Conservation (phyloP, 2,797 vertebrate species). For the Protonibea diacanthus region DNA sequence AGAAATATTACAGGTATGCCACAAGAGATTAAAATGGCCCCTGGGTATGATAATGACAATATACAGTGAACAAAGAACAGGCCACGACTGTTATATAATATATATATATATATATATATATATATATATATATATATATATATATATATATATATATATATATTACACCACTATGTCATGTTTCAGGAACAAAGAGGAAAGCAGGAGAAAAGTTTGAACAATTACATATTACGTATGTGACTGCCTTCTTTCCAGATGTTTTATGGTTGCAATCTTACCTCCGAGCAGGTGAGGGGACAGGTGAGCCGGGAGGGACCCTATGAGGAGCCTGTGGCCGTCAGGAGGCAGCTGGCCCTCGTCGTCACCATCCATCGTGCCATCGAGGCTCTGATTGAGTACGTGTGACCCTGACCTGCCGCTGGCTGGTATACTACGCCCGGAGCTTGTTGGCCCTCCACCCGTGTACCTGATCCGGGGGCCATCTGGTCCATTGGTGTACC, state of each 20-base stretch:
- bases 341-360: slow-evolving; percentile 77
- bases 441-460: slow-evolving; percentile 73
- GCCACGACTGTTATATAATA: neutral
- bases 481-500: slow-evolving; percentile 82
- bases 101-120: neutral
- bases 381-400: slow-evolving; percentile 83
- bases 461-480: slow-evolving; percentile 83
- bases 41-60: neutral
- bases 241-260: neutral
- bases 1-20: neutral
- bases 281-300: slow-evolving; percentile 94
- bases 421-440: slow-evolving; percentile 88
- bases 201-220: neutral
- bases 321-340: slow-evolving; percentile 89
- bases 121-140: neutral
- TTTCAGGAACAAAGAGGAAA: slow-evolving; percentile 3
- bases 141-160: neutral
- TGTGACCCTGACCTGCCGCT: slow-evolving; percentile 88
- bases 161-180: neutral
- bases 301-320: slow-evolving; percentile 94
- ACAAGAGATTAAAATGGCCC: neutral
- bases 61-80: neutral
- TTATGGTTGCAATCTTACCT: slow-evolving; percentile 84
- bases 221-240: neutral
- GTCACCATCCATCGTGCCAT: slow-evolving; percentile 82